Base-by-base conservation (phyloP, 2,113 vertebrate species). In the Oenanthe oenanthe region DNA sequence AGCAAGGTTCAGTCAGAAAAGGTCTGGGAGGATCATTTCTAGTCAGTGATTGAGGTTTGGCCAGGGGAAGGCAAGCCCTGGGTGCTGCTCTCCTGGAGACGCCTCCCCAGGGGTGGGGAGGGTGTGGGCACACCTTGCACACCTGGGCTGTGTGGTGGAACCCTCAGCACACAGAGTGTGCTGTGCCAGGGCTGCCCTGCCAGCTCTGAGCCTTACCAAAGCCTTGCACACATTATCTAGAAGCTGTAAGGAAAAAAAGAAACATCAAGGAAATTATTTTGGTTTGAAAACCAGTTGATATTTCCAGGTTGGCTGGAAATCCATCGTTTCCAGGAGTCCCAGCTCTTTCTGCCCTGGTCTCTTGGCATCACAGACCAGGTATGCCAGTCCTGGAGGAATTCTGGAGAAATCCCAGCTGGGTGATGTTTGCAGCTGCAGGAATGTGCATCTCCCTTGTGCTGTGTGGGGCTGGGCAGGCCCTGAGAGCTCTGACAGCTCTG, bases 1-100 rank as follows among this genome's bases (percentile, higher is more conserved):
- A 96, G 25, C 89, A 61, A 3, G 3, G 68, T 53, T 92, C 74
- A 96, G 71, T 87, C 73, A 95, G 93, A 43, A 58, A 80, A 93
- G 89, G 63, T 34, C 88, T 58, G 91, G 91, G 80, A 87, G 51
- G 82, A 94, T 92, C 40, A 51, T 80, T 67, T 89, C 80, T 65
- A 62, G 74, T 87, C 92, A 87, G 13, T 82, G 88, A 95, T 51
- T 95, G 73, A 77, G 36, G 36, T 89, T 60, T 66, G 54, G 48
- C 53, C 5, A 68, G 74, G 63, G 65, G 13, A 68, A 73, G 82
- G 80, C 34, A 81, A 75, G 51, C 45, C 84, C 84, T 26, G 10
- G 58, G 48, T 61, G 38, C 87, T 42, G 56, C 53, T 61, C 26
- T 54, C 54, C 53, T 40, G 13, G 78, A 45, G 58, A 79, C 50